Conservation (phyloP, 2,888 invertebrate species). For the Tenthredo amoena region DNA sequence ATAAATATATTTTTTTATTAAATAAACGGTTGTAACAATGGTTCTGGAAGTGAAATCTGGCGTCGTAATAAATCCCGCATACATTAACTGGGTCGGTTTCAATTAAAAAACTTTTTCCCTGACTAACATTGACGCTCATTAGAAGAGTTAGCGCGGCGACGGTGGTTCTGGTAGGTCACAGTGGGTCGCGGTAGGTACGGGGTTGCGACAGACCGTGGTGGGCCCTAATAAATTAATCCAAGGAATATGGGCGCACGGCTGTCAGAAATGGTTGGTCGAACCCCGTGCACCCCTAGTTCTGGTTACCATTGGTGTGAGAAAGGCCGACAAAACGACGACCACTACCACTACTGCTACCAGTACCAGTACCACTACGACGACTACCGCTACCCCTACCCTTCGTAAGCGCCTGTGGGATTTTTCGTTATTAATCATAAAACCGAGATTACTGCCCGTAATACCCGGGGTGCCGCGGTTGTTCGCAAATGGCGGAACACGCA, state of each 20-base stretch:
- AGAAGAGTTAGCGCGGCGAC: conserved; percentile 54
- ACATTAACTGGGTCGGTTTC: conserved; percentile 53
- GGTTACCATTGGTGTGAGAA: conserved; percentile 47
- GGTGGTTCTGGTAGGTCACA: conserved; percentile 45
- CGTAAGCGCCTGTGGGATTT: conserved; percentile 53
- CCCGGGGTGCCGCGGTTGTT: conserved; percentile 44
- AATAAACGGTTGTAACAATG: conserved; percentile 38
- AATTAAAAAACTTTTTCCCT: conserved; percentile 51
- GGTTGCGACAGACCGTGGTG: conserved; percentile 51
- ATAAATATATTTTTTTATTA: neutral
- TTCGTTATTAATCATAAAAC: conserved; percentile 56
- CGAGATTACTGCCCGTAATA: conserved; percentile 55
- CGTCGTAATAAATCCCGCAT: conserved; percentile 45
- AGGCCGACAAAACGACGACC: conserved; percentile 50
- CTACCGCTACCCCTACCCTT: conserved; percentile 26
- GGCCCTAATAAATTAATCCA: conserved; percentile 68
- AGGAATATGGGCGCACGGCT: conserved; percentile 51
- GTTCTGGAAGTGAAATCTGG: conserved; percentile 40
- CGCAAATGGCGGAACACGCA: conserved; percentile 48
- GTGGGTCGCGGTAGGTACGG: conserved; percentile 30
- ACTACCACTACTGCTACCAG: conserved; percentile 30
- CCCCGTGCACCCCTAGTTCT: neutral
- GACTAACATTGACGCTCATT: conserved; percentile 53
- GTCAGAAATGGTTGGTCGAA: conserved; percentile 45
- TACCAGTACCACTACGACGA: conserved; percentile 28